Conservation (phyloP, 64 coral and sea anemone species). For the Montipora cactus region DNA sequence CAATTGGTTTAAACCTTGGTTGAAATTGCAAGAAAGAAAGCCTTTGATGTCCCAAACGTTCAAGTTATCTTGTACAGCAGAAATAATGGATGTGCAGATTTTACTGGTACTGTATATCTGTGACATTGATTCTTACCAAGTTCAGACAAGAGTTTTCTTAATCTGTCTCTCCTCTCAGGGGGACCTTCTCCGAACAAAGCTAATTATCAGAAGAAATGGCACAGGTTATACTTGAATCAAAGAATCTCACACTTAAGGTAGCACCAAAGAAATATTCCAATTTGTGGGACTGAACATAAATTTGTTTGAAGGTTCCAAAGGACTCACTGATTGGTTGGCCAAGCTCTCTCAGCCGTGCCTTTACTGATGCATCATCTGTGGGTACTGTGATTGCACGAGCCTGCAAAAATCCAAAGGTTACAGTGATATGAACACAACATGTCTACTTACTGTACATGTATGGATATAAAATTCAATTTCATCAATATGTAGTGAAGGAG, state of each 20-base stretch:
- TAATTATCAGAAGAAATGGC: background rate
- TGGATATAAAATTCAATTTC: background rate
- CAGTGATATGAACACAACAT: background rate
- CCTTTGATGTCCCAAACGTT: no score
- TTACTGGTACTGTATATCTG: background rate
- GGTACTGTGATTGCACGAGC: slow-evolving; percentile 92
- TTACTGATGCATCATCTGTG: slow-evolving; percentile 93
- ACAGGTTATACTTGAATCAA: background rate
- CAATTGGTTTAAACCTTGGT: no score
- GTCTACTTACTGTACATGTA: no score
- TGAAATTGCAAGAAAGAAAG: no score
- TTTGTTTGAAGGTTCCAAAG: background rate
- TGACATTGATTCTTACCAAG: slow-evolving; percentile 57
- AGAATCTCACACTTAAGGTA: background rate
- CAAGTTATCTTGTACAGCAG: no score
- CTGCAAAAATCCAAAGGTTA: slow-evolving; percentile 23
- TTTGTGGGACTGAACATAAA: background rate
- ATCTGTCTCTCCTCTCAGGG: slow-evolving; percentile 93
- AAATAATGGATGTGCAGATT: no score
- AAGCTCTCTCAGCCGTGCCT: slow-evolving; percentile 89
- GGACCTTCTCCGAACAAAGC: slow-evolving; percentile 97
- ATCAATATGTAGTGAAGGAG: background rate
- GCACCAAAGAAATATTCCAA: background rate
- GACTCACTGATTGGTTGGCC: slow-evolving; percentile 97
- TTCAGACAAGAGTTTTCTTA: slow-evolving; percentile 87